A percentile compares a stretch with the other conserved stretches of the same genome.
Evolutionary conservation across 2,888 invertebrate genomes (phyloP).

Genomic region (Phorcus lineatus): DNA sequence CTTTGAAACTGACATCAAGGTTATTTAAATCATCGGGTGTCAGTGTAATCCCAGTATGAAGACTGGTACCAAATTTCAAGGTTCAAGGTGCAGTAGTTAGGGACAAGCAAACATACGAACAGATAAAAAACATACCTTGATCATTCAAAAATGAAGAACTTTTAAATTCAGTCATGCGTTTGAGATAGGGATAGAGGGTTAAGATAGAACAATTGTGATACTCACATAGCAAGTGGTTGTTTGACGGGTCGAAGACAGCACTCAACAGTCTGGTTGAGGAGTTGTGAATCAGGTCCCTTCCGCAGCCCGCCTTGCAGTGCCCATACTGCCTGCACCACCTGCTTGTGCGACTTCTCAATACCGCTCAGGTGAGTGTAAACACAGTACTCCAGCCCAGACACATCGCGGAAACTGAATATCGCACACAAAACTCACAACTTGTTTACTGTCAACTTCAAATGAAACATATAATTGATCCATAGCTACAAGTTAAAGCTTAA

Average conservation of each 20-base stretch:
- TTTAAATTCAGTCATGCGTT: not conserved
- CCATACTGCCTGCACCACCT: slow-evolving; percentile 70
- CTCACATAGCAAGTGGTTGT: slow-evolving; percentile 35
- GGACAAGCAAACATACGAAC: too few species aligned
- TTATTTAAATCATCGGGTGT: too few species aligned
- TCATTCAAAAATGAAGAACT: too few species aligned
- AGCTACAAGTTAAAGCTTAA: too few species aligned
- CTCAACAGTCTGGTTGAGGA: slow-evolving; percentile 77
- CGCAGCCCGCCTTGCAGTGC: slow-evolving; percentile 67
- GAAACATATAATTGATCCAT: not conserved
- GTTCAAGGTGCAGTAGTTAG: too few species aligned
- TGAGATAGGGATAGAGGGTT: too few species aligned
- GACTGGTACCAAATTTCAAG: too few species aligned
- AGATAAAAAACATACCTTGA: too few species aligned
- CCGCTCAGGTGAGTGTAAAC: slow-evolving; percentile 72
- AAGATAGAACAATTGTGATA: not conserved
- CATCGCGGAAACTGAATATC: slow-evolving; percentile 69
- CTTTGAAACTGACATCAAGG: too few species aligned
- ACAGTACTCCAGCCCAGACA: slow-evolving; percentile 72
- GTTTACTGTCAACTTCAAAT: slow-evolving; percentile 34
- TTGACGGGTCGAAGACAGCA: slow-evolving; percentile 79
- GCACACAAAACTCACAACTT: not conserved
- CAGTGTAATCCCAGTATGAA: too few species aligned
- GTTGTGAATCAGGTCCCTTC: slow-evolving; percentile 56
- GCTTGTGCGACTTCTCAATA: slow-evolving; percentile 69